phyloP scores from a whole-genome alignment of 2,888 invertebrate species.

The Catocala fraxini region DNA sequence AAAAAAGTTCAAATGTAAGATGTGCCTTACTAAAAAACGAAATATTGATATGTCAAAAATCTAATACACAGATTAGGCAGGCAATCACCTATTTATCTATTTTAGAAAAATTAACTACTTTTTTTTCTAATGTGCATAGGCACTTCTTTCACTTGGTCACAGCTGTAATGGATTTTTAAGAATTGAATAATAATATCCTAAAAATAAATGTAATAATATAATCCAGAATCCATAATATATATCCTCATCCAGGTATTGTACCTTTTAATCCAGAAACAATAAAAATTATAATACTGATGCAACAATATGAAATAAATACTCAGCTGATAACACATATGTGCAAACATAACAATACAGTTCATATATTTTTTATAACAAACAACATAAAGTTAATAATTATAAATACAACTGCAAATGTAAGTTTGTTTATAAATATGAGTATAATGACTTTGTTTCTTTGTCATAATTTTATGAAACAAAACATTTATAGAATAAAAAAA shows the following conservation, averaged over 20 bases:
- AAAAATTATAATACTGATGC: conserved; percentile 44
- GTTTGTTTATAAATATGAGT: conserved; percentile 46
- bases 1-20: too few species aligned
- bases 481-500: not conserved
- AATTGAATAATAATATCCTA: too few species aligned
- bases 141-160: too few species aligned
- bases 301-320: conserved; percentile 48
- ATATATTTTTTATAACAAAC: conserved; percentile 49
- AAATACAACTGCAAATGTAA: conserved; percentile 43
- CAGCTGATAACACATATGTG: conserved; percentile 52
- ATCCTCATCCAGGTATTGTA: not conserved
- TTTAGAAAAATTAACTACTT: too few species aligned
- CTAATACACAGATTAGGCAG: too few species aligned
- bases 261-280: conserved; percentile 7
- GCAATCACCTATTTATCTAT: too few species aligned
- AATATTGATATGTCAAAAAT: too few species aligned
- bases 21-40: too few species aligned
- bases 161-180: too few species aligned
- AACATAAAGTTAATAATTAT: conserved; percentile 29
- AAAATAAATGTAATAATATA: too few species aligned
- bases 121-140: too few species aligned
- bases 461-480: conserved; percentile 30
- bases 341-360: conserved; percentile 52
- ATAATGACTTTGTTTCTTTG: conserved; percentile 58
- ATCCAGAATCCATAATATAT: too few species aligned